Base-by-base conservation (phyloP, 2,888 invertebrate genomes). In the Diarsia rubi region DNA sequence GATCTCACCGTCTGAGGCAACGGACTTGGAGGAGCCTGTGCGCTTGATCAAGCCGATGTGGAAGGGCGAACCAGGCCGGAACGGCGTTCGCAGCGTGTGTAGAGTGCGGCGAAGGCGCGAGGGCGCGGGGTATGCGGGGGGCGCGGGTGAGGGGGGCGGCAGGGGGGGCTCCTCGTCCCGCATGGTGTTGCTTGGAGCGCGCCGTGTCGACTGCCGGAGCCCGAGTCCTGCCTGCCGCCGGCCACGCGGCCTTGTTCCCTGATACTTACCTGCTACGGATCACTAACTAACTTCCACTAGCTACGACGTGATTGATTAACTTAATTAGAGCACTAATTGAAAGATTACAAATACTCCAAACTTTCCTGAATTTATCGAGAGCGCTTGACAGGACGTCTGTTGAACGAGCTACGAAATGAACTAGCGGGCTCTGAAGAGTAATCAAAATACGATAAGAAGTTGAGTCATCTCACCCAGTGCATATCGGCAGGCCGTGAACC, bases 41-140 rank as follows among this genome's bases (percentile, higher is more conserved):
- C 95, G 96, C 92, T 94, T 94, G 92, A 94, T 91, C 91, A 96
- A 91, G 86, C 94, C 95, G 91, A 96, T 93, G 93, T 96, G 96
- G 95, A 96, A 96, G 94, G 96, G 95, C 94, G 96, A 95, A 88
- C 93, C 94, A 92, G 94, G 93, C 89, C 96, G 96, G 93, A 97
- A 96, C 91, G 96, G 96, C 85, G 96, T 93, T 87, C 96, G 94
- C 75, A 97, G 93, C 92, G 96, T 91, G 91, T 94, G 94, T 87
- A 97, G 93, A 89, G 96, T 96, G 88, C 95, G 96, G 84, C 95
- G 95, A 85, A 97, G 93, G 84, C 96, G 96, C 87, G 96, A 95
- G 82, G 94, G 92, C 83, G 89, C 89, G 79, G 89, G 24, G 88
- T 81, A 88, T 69, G 84, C 88, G 86, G 88, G 86, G 87, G 90